These are phyloP conservation scores for Tupaia chinensis DNA, from an alignment of 2,113 vertebrate species.

Conservation along the genomic window DNA sequence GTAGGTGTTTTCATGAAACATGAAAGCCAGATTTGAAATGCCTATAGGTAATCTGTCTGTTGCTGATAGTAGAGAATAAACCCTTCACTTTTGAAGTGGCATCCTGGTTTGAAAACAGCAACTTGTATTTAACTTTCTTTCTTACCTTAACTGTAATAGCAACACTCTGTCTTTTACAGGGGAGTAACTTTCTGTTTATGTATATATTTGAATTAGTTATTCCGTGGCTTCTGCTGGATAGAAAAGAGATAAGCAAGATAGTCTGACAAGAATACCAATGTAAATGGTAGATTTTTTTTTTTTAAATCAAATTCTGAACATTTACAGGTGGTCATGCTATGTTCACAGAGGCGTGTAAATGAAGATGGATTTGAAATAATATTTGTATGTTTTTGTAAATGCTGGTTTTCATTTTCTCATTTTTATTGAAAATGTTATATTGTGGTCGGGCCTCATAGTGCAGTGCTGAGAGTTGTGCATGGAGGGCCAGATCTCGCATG, in stretches of 20 bases:
- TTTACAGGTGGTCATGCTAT: background rate
- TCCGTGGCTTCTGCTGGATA: background rate
- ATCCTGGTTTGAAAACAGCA: constrained; percentile 44
- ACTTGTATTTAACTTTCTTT: background rate
- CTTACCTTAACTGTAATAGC: background rate
- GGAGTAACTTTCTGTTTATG: background rate
- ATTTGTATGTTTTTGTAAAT: constrained; percentile 23
- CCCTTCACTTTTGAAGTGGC: constrained; percentile 43
- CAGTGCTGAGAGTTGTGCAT: no score
- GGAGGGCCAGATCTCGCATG: no score
- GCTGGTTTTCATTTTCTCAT: background rate
- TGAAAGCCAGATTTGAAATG: constrained; percentile 66
- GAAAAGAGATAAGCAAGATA: background rate
- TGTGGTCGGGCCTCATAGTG: background rate
- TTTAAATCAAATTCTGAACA: background rate
- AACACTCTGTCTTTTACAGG: background rate
- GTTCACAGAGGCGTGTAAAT: background rate
- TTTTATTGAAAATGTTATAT: constrained; percentile 9
- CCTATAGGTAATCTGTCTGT: constrained; percentile 56
- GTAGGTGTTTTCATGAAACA: constrained; percentile 61
- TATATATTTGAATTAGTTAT: constrained; percentile 23
- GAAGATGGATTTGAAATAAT: background rate
- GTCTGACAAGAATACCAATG: background rate
- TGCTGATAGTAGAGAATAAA: constrained; percentile 48
- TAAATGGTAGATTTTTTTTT: background rate